A percentile compares a stretch with the other conserved stretches of the same genome.
Evolutionary conservation across 2,113 vertebrate species (phyloP).

Genomic region (Pithys albifrons): DNA sequence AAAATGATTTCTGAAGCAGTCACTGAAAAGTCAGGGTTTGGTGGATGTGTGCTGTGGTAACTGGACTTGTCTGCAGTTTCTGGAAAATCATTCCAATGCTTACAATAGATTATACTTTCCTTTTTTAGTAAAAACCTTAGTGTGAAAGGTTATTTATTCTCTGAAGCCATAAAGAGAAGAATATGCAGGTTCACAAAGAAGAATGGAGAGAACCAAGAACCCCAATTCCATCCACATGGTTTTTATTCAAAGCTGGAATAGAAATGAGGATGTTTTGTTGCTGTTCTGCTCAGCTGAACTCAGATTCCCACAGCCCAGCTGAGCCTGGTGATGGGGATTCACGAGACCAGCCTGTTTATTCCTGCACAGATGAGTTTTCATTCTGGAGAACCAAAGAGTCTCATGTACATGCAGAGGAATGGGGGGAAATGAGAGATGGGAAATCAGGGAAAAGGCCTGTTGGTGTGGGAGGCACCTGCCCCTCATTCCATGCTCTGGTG

Average conservation of each 20-base stretch:
- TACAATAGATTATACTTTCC: not conserved
- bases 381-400: not conserved
- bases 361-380: not conserved
- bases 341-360: accelerated
- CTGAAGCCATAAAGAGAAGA: not conserved
- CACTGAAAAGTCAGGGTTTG: not conserved
- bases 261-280: not conserved
- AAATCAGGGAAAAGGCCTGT: not conserved
- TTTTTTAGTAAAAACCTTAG: not conserved
- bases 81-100: not conserved
- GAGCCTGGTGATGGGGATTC: not conserved
- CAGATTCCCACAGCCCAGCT: not conserved
- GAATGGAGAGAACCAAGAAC: accelerated
- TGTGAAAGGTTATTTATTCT: not conserved
- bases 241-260: not conserved
- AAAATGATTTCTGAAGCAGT: not conserved
- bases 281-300: not conserved
- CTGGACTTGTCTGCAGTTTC: not conserved
- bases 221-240: accelerated
- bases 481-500: accelerated
- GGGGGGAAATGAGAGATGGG: not conserved
- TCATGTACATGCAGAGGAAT: accelerated
- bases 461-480: accelerated
- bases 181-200: not conserved
- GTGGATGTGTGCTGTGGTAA: not conserved